Conservation (phyloP, 2,797 vertebrate species). For the Astyanax mexicanus region DNA sequence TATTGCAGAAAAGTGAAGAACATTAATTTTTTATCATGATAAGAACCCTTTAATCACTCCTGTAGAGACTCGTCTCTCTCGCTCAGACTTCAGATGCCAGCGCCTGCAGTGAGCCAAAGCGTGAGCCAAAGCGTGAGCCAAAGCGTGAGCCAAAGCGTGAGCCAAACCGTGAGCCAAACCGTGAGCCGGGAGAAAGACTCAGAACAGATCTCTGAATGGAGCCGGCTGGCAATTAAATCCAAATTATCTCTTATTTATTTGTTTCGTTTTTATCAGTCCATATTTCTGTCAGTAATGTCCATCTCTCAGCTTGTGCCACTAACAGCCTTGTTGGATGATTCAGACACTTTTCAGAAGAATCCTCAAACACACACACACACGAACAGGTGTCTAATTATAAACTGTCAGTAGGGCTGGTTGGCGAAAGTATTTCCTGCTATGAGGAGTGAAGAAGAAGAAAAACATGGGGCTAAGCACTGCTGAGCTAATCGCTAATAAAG, state of each 20-base stretch:
- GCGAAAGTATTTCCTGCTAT: conserved; percentile 13
- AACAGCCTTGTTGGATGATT: neutral
- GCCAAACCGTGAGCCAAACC: neutral
- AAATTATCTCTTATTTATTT: neutral
- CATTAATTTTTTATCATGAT: neutral
- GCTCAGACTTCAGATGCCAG: neutral
- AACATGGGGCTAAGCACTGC: conserved; percentile 2
- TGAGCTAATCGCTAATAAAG: conserved; percentile 26
- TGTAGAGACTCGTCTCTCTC: neutral
- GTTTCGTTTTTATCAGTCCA: neutral
- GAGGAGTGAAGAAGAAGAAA: neutral
- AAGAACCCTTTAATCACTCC: neutral
- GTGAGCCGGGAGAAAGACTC: neutral
- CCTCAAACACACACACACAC: neutral
- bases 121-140: no score
- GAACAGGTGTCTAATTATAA: conserved; percentile 34
- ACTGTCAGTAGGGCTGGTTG: conserved; percentile 2
- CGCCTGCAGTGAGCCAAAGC: neutral
- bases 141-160: neutral
- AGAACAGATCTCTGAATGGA: neutral
- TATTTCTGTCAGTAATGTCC: no score
- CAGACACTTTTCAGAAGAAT: neutral
- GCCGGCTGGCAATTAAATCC: neutral
- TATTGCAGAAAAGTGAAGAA: neutral
- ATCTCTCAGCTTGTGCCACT: neutral